Evolutionary conservation across 2,797 vertebrate species (phyloP), one percentile per base, ranked within the genome.

Genomic region (Ataeniobius toweri): DNA sequence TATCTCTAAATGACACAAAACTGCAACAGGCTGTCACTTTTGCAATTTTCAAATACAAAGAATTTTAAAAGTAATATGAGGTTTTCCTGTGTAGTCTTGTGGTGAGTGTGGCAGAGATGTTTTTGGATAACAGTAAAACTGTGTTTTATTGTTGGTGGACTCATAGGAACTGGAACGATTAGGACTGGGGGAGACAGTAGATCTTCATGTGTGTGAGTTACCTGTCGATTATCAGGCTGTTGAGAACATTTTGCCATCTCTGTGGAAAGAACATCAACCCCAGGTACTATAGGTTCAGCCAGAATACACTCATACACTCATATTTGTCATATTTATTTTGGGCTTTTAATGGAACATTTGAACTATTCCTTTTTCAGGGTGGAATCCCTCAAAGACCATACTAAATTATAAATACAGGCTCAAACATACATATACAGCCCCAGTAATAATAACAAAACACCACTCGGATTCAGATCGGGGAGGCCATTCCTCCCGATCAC

Each of bases 151-250:
- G 48, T 79, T 79, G 70, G n/a, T 53, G 36, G 36, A 58, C 28
- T 82, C 68, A 8, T 70, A 99, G 98, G 97, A 99, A 90, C 86
- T 99, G 89, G 93, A 97, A 89, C 96, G 94, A 82, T 91, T 99
- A 10, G 97, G 98, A 0, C 93, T 99, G 28, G 92, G 97, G 0
- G 94, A 96, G 1, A 91, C 92, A 0, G 95, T 98, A 69, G 96
- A 98, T 69, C 96, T 99, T 26, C 91, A 96, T 0, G 96, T 99
- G 81, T 96, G 96, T 0, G 97, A 99, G 89, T 94, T 99, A 48
- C 98, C 98, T 0, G 98, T 99, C 1, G 97, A 99, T 83, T 99
- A 99, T 85, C 90, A 96, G 90, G 95, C 97, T 0, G 97, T 99
- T 26, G 96, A 98, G 89, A 92, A 85, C 2, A 95, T 98, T 44